Conservation (phyloP, 2,113 vertebrate genomes). For the Gila orcuttii region DNA sequence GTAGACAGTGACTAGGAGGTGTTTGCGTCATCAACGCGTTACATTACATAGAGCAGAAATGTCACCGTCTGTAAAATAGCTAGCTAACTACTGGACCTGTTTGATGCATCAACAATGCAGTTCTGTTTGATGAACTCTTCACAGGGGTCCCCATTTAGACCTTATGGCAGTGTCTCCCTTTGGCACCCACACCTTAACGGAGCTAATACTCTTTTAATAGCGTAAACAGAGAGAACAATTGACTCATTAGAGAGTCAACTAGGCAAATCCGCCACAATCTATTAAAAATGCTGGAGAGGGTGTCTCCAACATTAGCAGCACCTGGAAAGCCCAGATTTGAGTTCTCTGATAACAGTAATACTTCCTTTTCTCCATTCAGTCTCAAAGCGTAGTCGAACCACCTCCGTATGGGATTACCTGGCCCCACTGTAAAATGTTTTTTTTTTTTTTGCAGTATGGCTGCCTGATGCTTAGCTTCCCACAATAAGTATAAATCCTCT, state of each 20-base stretch:
- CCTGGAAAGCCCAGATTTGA: slow-evolving; percentile 43
- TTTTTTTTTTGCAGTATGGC: slow-evolving; percentile 66
- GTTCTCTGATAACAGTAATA: slow-evolving; percentile 33
- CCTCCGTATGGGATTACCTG: slow-evolving; percentile 66
- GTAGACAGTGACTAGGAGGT: slow-evolving; percentile 31
- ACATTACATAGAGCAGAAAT: slow-evolving; percentile 4
- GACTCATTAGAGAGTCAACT: slow-evolving; percentile 76
- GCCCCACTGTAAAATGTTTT: slow-evolving; percentile 66
- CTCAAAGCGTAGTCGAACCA: slow-evolving; percentile 24
- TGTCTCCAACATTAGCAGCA: slow-evolving; percentile 31
- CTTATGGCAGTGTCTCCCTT: slow-evolving; percentile 63
- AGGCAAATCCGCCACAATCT: slow-evolving; percentile 71
- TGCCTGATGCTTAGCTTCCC: slow-evolving; percentile 65
- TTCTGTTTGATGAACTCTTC: slow-evolving; percentile 54
- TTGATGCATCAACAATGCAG: slow-evolving; percentile 40
- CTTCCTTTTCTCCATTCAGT: slow-evolving; percentile 27
- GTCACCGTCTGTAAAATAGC: slow-evolving; percentile 15
- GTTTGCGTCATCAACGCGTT: neutral
- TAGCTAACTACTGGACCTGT: slow-evolving; percentile 16
- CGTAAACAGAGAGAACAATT: slow-evolving; percentile 76
- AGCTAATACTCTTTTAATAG: slow-evolving; percentile 74
- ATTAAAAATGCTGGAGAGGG: slow-evolving; percentile 47
- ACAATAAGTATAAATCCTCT: slow-evolving; percentile 78
- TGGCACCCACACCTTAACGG: slow-evolving; percentile 67
- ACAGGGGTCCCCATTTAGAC: slow-evolving; percentile 66